Evolutionary conservation across 2,113 vertebrate genomes (phyloP).

Genomic region (Ceratotherium simum): DNA sequence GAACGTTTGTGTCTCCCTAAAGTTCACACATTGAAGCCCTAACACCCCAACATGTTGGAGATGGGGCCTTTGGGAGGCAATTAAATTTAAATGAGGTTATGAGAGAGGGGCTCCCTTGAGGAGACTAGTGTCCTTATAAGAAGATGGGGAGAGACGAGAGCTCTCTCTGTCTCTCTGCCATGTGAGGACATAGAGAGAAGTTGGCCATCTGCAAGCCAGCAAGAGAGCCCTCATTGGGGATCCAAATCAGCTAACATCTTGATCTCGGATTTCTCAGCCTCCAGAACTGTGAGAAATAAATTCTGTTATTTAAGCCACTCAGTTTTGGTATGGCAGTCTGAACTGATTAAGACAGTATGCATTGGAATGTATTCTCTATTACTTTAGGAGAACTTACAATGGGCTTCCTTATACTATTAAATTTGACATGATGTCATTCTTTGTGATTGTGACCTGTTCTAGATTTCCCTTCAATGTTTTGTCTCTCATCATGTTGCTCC

Average conservation of each 20-base stretch:
- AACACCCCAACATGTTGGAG: background rate
- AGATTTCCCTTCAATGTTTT: background rate
- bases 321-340: background rate
- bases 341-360: background rate
- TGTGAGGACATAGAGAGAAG: background rate
- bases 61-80: background rate
- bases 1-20: background rate
- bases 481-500: background rate
- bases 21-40: background rate
- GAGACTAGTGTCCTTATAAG: background rate
- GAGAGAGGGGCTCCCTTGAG: background rate
- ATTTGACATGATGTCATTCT: background rate
- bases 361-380: background rate
- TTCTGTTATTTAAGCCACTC: background rate
- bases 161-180: background rate
- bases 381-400: background rate
- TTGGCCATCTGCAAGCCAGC: background rate
- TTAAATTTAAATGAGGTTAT: background rate
- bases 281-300: background rate
- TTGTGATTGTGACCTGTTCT: background rate
- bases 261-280: background rate
- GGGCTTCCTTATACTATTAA: background rate
- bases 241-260: background rate
- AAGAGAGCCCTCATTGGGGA: background rate
- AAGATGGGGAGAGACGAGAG: background rate